A percentile compares a stretch with the other conserved stretches of the same genome.
phyloP scores from a whole-genome alignment of 2,888 invertebrate genomes.

The Adelognathus sp. region DNA sequence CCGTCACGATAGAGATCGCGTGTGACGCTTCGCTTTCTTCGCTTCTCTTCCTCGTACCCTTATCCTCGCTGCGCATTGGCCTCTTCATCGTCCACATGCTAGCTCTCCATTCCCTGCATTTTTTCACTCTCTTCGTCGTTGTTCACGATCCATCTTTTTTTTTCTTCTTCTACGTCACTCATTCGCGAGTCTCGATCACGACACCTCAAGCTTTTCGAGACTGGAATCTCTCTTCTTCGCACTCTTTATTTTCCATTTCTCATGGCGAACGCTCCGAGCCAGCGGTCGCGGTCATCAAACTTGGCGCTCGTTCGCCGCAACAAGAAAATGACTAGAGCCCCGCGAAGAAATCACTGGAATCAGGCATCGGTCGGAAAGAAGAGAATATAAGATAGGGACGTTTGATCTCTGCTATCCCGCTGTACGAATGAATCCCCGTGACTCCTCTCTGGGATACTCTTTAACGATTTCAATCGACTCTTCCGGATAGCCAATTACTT shows the following conservation, averaged over 20 bases:
- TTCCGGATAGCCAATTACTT: conserved; percentile 47
- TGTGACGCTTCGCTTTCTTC: conserved; percentile 57
- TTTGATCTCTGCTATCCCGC: background rate
- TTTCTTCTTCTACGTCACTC: background rate
- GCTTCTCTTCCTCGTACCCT: conserved; percentile 44
- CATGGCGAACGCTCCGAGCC: background rate
- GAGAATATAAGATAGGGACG: conserved; percentile 13
- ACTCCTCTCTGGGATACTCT: conserved; percentile 16
- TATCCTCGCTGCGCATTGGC: background rate
- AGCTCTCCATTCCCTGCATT: background rate
- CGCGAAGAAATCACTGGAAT: conserved; percentile 51
- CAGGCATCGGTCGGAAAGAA: conserved; percentile 2
- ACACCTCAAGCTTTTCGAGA: background rate
- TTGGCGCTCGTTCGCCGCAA: conserved; percentile 16
- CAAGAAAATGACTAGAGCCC: conserved; percentile 49
- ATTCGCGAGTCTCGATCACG: background rate
- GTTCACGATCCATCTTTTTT: background rate
- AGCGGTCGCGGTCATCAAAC: conserved; percentile 28
- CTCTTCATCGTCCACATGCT: background rate
- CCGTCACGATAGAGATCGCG: conserved; percentile 49
- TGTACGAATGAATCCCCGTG: background rate
- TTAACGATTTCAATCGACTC: conserved; percentile 54
- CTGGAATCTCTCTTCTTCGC: background rate
- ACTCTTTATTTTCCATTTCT: background rate
- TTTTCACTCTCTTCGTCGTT: background rate